Evolutionary conservation across 2,113 vertebrate genomes (phyloP), one percentile per base, ranked within the genome.

Genomic region (Sakesphorus luctuosus): DNA sequence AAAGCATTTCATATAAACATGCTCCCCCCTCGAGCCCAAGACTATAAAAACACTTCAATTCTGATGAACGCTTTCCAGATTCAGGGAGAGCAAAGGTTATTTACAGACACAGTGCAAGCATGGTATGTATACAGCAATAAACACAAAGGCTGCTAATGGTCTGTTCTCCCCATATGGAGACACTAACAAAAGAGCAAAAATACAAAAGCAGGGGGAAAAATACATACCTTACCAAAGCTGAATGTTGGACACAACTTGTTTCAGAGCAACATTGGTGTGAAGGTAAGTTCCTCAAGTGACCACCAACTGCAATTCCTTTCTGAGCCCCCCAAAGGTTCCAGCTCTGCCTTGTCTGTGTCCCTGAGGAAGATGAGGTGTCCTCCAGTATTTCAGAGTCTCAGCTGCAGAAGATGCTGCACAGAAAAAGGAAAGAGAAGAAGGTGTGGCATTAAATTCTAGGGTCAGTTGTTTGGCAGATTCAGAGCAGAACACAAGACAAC

Each of bases 181-280:
- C 47, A 72, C 11, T 69, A 16, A 76, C 9, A 77, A 87, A 59
- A 81, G 25, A 86, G 46, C 8, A 94, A 61, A 36, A 71, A 87
- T 15, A 31, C 9, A 94, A 65, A 46, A 67, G 21, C 8, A 76
- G 25, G 46, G 33, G 24, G 1, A 53, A 29, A 78, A 52, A 29
- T 1, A 82, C 96, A 31, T 97, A 98, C 98, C 98, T 98, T 97
- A 92, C 81, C 88, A 95, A 90, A 94, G 59, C 76, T 86, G 73
- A 96, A 71, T 56, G 93, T 36, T 78, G 86, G 78, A 94, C 66
- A 87, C 71, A 53, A 89, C 69, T 84, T 0, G 38, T 93, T 96
- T 98, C 96, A 98, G 92, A 96, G 92, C 94, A 92, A 96, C 98
- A 98, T 97, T 95, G 96, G 96, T 67, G 78, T 91, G 93, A 84